A percentile compares a stretch with the other conserved stretches of the same genome.
Evolutionary conservation across 1,140 invertebrate species (phyloP).

Genomic region (Ceratosolen solmsi): DNA sequence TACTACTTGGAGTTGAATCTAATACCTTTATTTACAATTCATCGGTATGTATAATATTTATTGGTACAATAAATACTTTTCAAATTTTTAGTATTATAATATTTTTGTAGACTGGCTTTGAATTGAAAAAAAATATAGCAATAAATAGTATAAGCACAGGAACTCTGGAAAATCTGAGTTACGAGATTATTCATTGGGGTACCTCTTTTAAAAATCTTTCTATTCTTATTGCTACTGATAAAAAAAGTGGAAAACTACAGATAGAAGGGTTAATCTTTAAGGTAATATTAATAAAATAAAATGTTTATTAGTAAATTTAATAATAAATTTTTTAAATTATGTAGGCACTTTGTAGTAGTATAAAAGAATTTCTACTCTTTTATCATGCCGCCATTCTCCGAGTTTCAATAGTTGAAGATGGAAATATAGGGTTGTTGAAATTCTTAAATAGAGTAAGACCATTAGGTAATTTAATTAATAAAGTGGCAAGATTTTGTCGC

Average conservation of each 20-base stretch:
- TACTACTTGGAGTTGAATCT: constrained; percentile 73
- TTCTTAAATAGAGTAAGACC: constrained; percentile 72
- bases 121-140: constrained; percentile 58
- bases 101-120: constrained; percentile 59
- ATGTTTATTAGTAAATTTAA: not conserved
- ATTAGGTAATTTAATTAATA: constrained; percentile 73
- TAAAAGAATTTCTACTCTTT: constrained; percentile 74
- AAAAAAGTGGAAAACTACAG: constrained; percentile 56
- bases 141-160: constrained; percentile 61
- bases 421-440: constrained; percentile 71
- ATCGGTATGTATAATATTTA: constrained; percentile 53
- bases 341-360: constrained; percentile 75
- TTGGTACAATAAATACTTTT: constrained; percentile 17
- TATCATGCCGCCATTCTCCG: constrained; percentile 74
- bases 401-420: constrained; percentile 66
- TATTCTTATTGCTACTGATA: constrained; percentile 55
- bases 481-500: constrained; percentile 75
- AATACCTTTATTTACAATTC: constrained; percentile 65
- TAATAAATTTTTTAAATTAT: constrained; percentile 49
- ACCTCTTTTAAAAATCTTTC: constrained; percentile 65
- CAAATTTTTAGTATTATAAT: constrained; percentile 19
- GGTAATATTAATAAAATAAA: constrained; percentile 47
- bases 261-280: constrained; percentile 69
- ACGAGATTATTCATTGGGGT: constrained; percentile 64
- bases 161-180: constrained; percentile 59